Base-by-base conservation (phyloP, 2,113 vertebrate genomes). In the Rhinopithecus roxellana region DNA sequence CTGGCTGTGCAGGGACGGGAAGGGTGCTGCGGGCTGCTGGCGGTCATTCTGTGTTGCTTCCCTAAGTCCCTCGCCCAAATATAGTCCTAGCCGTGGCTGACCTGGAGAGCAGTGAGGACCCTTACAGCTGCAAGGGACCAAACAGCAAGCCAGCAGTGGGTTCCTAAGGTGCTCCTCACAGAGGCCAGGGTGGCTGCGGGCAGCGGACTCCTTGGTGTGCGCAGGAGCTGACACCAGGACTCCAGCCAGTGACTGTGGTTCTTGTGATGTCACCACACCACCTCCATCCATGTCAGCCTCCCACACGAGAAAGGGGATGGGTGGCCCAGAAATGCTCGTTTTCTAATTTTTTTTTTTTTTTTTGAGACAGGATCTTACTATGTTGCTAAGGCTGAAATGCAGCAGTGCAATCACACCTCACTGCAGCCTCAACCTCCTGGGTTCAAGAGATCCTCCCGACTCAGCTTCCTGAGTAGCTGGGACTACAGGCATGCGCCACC, bases 81-180 rank as follows among this genome's bases (percentile, higher is more conserved):
- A 16, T 43, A n/a, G 43, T 38, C 40, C 16, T 25, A 8, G 32
- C 7, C 1, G 0, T 4, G 18, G 55, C n/a, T 59, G 30, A 35
- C 16, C 61, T 57, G 1, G 23, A 50, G 61, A 69, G 57, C 35
- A 20, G 40, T 48, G 25, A 78, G n/a, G 43, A 38, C 40, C 30
- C 18, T 9, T 17, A 10, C 3, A 70, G 89, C 23, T 16, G 89
- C 27, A 14, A 13, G 4, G 8, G 59, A 40, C 69, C 3, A 7
- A 78, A 85, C 17, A 3, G 45, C 25, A 40, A 8, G 0, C 32
- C 0, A 1, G 13, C 30, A 10, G n/a, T 1, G 23, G 72, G 11
- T 25, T 8, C 30, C 43, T 64, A 30, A n/a, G 55, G 45, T 38
- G 57, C 17, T 79, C 8, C 20, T 22, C 48, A 25, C 13, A 27